Evolutionary conservation across 2,888 invertebrate genomes (phyloP).

Genomic region (Germaria angustata): DNA sequence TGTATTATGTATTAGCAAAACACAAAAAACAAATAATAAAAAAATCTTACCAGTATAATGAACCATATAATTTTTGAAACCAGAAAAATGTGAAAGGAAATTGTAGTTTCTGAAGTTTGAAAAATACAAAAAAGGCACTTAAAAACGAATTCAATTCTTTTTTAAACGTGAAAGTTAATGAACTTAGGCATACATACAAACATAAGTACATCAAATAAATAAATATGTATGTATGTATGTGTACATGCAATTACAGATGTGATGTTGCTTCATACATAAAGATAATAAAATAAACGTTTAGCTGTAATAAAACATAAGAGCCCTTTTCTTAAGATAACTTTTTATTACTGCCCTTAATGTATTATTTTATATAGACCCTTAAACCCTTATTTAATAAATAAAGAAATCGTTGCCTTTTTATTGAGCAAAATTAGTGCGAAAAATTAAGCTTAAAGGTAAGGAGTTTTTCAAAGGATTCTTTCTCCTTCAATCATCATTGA

Average conservation of each 20-base stretch:
- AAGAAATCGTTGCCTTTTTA: too few relatives aligned
- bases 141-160: neutral
- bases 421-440: too few relatives aligned
- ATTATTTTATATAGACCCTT: too few relatives aligned
- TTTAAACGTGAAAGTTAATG: conserved; percentile 13
- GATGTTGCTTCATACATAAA: neutral
- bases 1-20: neutral
- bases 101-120: conserved; percentile 22
- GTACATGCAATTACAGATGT: neutral
- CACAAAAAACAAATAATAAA: neutral
- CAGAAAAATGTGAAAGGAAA: conserved; percentile 59
- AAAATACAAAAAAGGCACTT: neutral
- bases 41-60: conserved; percentile 2
- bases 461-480: too few relatives aligned
- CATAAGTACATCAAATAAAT: too few relatives aligned
- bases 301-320: neutral
- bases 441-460: too few relatives aligned
- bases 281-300: neutral
- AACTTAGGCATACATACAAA: too few relatives aligned
- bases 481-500: too few relatives aligned
- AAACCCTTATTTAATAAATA: too few relatives aligned
- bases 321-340: neutral
- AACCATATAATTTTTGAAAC: conserved; percentile 11
- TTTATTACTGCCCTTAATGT: neutral
- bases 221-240: neutral